These are phyloP conservation scores for Hydrolagus affinis DNA, from an alignment of 2,113 vertebrate genomes.

Conservation along the genomic window DNA sequence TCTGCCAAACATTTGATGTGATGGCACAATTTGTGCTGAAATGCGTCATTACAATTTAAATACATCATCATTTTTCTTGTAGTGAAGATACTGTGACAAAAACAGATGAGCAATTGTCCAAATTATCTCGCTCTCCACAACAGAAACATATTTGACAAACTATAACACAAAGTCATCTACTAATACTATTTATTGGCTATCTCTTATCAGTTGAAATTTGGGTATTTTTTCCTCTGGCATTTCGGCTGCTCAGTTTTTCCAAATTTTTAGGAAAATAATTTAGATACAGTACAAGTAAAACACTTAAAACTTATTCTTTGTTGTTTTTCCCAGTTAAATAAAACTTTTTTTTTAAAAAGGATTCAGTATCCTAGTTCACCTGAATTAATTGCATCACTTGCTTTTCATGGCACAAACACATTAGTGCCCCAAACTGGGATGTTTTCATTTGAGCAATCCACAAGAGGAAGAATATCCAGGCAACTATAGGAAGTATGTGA, in stretches of 20 bases:
- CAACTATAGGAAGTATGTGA: no score
- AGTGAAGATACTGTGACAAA: not conserved
- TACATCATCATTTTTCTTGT: not conserved
- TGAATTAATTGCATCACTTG: no score
- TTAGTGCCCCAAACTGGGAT: no score
- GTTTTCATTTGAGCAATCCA: no score
- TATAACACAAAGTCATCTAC: not conserved
- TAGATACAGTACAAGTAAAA: no score
- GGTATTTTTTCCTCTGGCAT: not conserved
- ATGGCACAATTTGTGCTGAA: not conserved
- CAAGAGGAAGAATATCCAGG: no score
- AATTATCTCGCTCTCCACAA: not conserved
- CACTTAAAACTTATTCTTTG: no score
- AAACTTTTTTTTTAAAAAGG: no score
- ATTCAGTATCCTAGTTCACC: no score
- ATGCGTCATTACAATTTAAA: not conserved
- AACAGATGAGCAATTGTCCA: not conserved
- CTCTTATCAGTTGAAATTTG: not conserved
- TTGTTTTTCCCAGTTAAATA: no score
- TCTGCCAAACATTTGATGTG: not conserved
- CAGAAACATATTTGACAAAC: not conserved
- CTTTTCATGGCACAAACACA: no score
- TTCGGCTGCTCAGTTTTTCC: not conserved
- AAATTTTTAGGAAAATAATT: no score
- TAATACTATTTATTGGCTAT: not conserved